Percentiles rank a stretch among this genome's conserved stretches.
phyloP scores from a whole-genome alignment of 2,888 invertebrate species.

The Cremastinae sp. region DNA sequence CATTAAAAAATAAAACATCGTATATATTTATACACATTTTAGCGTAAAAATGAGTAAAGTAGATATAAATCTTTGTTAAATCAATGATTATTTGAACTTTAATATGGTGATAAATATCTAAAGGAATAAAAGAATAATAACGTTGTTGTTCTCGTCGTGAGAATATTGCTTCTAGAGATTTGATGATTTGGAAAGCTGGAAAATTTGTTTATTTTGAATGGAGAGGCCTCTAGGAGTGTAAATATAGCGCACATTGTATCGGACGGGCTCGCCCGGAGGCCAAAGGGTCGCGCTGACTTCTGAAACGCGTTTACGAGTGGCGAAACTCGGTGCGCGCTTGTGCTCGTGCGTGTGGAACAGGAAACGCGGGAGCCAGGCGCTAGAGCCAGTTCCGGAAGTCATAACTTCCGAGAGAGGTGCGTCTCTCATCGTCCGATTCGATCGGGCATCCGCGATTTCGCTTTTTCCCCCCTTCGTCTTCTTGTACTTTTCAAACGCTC shows the following conservation, averaged over 20 bases:
- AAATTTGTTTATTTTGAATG: too few relatives aligned
- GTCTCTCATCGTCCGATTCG: slow-evolving; percentile 41
- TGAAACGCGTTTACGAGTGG: slow-evolving; percentile 63
- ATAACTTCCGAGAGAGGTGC: slow-evolving; percentile 73
- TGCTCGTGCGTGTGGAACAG: slow-evolving; percentile 62
- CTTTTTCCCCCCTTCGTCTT: not conserved
- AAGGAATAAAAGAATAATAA: too few relatives aligned
- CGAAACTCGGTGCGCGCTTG: slow-evolving; percentile 21
- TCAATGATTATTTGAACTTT: too few relatives aligned
- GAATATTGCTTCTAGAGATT: too few relatives aligned
- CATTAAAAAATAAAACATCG: too few relatives aligned
- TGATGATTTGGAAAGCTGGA: too few relatives aligned
- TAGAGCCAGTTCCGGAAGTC: slow-evolving; percentile 72
- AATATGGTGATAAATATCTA: too few relatives aligned
- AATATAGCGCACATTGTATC: slow-evolving; percentile 47
- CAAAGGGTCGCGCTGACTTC: slow-evolving; percentile 58
- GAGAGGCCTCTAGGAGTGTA: slow-evolving; percentile 3
- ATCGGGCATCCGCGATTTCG: slow-evolving; percentile 31
- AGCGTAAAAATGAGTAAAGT: too few relatives aligned
- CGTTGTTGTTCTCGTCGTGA: too few relatives aligned
- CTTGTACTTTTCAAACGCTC: slow-evolving; percentile 4
- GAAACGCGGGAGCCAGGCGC: slow-evolving; percentile 67
- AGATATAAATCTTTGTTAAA: too few relatives aligned
- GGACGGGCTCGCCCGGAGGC: slow-evolving; percentile 31
- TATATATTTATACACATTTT: too few relatives aligned